A percentile compares a stretch with the other conserved stretches of the same genome.
Conservation (phyloP, 2,888 invertebrate genomes). For the Volucella inanis region DNA sequence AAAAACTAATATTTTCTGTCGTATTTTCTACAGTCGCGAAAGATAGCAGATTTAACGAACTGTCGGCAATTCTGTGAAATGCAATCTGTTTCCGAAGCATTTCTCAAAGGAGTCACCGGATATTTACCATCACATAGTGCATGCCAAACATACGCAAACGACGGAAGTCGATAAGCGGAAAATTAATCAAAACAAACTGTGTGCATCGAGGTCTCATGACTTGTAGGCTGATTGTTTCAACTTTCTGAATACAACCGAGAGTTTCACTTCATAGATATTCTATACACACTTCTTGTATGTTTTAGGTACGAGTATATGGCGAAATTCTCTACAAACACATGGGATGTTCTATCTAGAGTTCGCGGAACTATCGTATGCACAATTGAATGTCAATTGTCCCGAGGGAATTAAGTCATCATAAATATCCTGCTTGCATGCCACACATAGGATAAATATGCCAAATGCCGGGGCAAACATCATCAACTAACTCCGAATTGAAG, state of each 20-base stretch:
- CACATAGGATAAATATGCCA: slow-evolving; percentile 59
- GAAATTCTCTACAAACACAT: too few species aligned
- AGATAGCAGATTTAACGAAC: slow-evolving; percentile 39
- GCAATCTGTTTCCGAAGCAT: slow-evolving; percentile 63
- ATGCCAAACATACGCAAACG: slow-evolving; percentile 66
- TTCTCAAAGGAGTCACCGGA: slow-evolving; percentile 74
- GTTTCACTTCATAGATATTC: too few species aligned
- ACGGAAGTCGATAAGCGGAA: slow-evolving; percentile 75
- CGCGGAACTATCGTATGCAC: slow-evolving; percentile 56
- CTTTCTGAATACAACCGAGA: slow-evolving; percentile 22
- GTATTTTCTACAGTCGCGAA: slow-evolving; percentile 7
- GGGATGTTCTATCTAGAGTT: slow-evolving; percentile 8
- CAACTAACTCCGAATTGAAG: slow-evolving; percentile 62
- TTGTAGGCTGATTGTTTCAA: slow-evolving; percentile 61
- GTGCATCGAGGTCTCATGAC: slow-evolving; percentile 61
- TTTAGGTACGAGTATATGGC: too few species aligned
- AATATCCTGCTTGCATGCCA: slow-evolving; percentile 70
- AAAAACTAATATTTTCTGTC: neutral
- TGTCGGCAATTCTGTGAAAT: slow-evolving; percentile 51
- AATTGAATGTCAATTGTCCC: slow-evolving; percentile 74
- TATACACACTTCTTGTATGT: too few species aligned
- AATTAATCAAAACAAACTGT: slow-evolving; percentile 74
- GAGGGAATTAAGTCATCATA: slow-evolving; percentile 73
- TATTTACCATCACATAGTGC: slow-evolving; percentile 69
- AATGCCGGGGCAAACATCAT: slow-evolving; percentile 67